phyloP scores from a whole-genome alignment of 1,140 invertebrate species.

The Physella acuta region DNA sequence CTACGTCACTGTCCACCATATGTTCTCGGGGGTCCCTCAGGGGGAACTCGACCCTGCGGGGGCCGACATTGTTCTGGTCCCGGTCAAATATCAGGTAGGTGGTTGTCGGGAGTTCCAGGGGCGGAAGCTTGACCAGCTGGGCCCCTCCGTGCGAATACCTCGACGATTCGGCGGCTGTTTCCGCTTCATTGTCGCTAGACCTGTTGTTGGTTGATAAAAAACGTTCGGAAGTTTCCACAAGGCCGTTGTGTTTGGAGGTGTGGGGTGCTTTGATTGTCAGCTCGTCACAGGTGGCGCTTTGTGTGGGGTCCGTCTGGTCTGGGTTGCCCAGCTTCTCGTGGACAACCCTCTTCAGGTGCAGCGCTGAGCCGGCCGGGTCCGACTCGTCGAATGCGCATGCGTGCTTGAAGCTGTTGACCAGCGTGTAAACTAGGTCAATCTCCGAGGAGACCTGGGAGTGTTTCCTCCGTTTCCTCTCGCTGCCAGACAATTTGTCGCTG shows the following conservation, averaged over 20 bases:
- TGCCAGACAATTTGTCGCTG: not conserved
- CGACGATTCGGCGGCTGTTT: too few species aligned
- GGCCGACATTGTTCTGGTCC: not conserved
- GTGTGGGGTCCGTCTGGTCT: not conserved
- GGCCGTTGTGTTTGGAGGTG: not conserved
- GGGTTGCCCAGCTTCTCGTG: not conserved
- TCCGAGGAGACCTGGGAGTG: not conserved
- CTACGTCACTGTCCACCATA: not conserved
- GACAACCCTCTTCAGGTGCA: not conserved
- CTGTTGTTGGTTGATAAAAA: too few species aligned
- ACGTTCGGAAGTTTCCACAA: not conserved
- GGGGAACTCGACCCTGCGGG: constrained; percentile 6
- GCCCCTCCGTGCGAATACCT: not conserved
- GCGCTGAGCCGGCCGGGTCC: not conserved
- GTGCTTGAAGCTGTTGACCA: constrained; percentile 15
- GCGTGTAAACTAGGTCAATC: not conserved
- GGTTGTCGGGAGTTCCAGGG: not conserved
- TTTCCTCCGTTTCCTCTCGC: not conserved
- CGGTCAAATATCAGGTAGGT: constrained; percentile 16
- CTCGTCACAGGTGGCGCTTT: not conserved
- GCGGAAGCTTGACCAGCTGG: not conserved
- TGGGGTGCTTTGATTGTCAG: not conserved
- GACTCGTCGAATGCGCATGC: constrained; percentile 11
- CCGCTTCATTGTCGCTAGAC: too few species aligned
- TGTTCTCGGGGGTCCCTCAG: not conserved